A percentile compares a stretch with the other conserved stretches of the same genome.
phyloP scores from a whole-genome alignment of 2,797 vertebrate species.

The Falco cherrug region DNA sequence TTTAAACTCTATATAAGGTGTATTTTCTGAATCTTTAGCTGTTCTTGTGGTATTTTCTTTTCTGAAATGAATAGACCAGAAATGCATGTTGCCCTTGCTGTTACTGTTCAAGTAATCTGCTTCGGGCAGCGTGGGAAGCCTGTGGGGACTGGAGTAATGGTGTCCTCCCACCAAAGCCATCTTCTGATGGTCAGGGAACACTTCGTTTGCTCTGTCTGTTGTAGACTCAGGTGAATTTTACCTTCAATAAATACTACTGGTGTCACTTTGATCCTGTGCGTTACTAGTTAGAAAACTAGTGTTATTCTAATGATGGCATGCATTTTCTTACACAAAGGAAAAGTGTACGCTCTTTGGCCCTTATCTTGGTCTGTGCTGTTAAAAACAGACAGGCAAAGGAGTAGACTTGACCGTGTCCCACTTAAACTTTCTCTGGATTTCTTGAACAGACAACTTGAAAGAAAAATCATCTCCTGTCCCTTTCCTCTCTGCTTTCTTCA shows the following conservation, averaged over 20 bases:
- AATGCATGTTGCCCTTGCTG: background rate
- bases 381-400: background rate
- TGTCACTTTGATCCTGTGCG: background rate
- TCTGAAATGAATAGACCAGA: background rate
- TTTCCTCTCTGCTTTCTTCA: background rate
- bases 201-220: background rate
- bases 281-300: background rate
- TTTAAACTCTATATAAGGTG: background rate
- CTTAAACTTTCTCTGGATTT: background rate
- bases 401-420: background rate
- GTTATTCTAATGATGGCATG: background rate
- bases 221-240: background rate
- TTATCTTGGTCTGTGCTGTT: background rate
- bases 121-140: background rate
- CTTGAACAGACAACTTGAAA: background rate
- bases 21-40: background rate
- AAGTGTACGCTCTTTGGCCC: background rate
- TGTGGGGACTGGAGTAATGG: background rate
- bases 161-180: background rate
- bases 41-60: background rate
- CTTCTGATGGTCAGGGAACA: background rate
- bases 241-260: background rate
- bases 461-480: background rate
- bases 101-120: background rate
- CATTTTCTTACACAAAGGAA: background rate